Base-by-base conservation (phyloP, 2,888 invertebrate genomes). In the Prenolepis imparis region DNA sequence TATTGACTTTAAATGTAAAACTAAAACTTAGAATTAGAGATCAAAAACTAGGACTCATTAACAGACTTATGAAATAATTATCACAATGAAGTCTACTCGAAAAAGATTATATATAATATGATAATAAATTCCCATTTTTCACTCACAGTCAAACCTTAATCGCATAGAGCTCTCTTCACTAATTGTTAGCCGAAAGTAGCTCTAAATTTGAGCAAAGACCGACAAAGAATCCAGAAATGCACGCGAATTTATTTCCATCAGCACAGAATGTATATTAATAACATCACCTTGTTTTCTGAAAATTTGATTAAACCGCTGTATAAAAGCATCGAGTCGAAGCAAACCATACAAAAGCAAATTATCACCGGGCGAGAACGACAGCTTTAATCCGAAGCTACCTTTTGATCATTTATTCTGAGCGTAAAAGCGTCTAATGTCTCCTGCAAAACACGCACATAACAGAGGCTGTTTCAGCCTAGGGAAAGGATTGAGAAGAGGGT, bases 331-430 rank as follows among this genome's bases (percentile, higher is more conserved):
- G 3, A 24, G 24, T 77, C 72, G 59, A n/a, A n/a, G 21, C 72
- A 8, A 24, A 72, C 48, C 48, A 18, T 48, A n/a, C 24, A 72
- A 78, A 28, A 44, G 44, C 59, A 21, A 39, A 59, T 24, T 32
- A 39, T 36, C 39, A 67, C 61, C 66, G 6, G 67, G 44, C 61
- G 57, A 48, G 64, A 55, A 44, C 57, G 78, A 68, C 82, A 81
- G 73, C 77, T 84, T 82, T 74, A 82, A 63, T 63, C 75, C 66
- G 32, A 41, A 82, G 63, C 63, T 73, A 57, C 57, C 89, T 89
- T 90, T 90, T 89, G 89, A 90, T 89, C 86, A 77, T 89, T 84
- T 84, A 88, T 88, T 83, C 86, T 83, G 32, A 72, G 36, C 78
- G 83, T n/a, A 86, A 88, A 87, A 75, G 86, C 82, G 59, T 77